Evolutionary conservation across 2,888 invertebrate genomes (phyloP), one percentile per base, ranked within the genome.

Genomic region (Phrixothrix hirtus): DNA sequence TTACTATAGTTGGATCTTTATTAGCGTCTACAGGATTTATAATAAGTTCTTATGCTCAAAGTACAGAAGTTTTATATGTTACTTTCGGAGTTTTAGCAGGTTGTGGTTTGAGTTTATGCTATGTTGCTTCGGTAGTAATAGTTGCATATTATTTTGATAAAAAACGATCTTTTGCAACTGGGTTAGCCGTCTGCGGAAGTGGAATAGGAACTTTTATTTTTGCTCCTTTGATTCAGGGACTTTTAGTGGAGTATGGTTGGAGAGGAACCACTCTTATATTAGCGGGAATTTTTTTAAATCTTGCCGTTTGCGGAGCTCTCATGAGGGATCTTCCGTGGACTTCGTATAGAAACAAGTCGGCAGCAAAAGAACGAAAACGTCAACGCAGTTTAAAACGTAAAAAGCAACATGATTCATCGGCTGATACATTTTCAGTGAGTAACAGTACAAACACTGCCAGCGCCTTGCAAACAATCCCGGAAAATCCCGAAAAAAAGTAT

Each of bases 101-200:
- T 1, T 88, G 92, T 64, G 93, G 92, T 9, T 78, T 93, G 57
- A 89, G 91, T 63, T 78, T 92, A 51, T 92, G 91, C 71, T 93
- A 92, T 75, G 92, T 92, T 39, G 88, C 92, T n/a, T 91, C 92
- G 1, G 91, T 93, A 3, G 92, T 93, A 1, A 89, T 91, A 60
- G 92, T 94, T 17, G 92, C 92, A 1, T 92, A 92, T 72, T 93
- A 92, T 73, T 94, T 94, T 72, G 91, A 92, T 67, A 88, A 88
- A 73, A 85, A 82, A 68, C 81, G 92, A 50, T 90, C 91, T 0
- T 82, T 92, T 57, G 94, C 93, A 3, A 93, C 92, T 7, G 92
- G 92, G 0, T 78, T 92, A 39, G 88, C 91, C 1, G 91, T 92
- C 0, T 92, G 91, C 74, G 92, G 93, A 1, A 89, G 89, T 63